These are phyloP conservation scores for Contarinia nasturtii DNA, from an alignment of 1,140 invertebrate species.

Conservation along the genomic window DNA sequence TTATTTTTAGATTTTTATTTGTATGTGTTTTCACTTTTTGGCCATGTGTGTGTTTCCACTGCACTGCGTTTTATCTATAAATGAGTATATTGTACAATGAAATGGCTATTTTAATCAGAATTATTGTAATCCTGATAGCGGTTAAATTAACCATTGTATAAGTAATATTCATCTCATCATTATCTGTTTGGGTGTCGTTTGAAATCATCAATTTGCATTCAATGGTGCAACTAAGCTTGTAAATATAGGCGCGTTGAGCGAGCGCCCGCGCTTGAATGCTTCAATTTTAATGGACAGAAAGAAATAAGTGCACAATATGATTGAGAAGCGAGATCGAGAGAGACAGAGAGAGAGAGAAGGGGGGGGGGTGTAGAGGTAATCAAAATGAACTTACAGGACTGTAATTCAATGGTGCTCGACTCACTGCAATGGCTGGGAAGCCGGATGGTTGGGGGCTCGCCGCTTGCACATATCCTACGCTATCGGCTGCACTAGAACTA, in stretches of 20 bases:
- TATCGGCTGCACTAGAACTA: conserved; percentile 59
- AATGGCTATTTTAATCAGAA: too few species aligned
- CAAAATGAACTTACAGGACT: conserved; percentile 51
- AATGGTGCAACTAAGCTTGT: background rate
- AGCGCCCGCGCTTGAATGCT: background rate
- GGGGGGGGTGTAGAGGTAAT: too few species aligned
- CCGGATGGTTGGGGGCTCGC: conserved; percentile 78
- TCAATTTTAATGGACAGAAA: background rate
- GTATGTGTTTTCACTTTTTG: background rate
- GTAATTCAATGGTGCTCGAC: conserved; percentile 73
- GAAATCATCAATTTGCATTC: too few species aligned
- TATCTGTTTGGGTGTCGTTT: too few species aligned
- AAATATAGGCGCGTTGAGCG: background rate
- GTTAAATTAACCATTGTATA: too few species aligned
- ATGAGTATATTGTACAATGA: background rate
- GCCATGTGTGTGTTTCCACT: background rate
- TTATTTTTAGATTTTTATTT: background rate
- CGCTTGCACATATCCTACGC: conserved; percentile 79
- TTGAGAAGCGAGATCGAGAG: background rate
- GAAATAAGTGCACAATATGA: background rate
- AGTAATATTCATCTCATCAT: too few species aligned
- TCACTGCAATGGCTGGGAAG: conserved; percentile 76
- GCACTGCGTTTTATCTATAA: background rate
- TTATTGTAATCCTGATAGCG: too few species aligned
- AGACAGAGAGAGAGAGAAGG: too few species aligned